These are phyloP conservation scores for Eleginops maclovinus DNA, from an alignment of 2,113 vertebrate genomes.

Conservation along the genomic window DNA sequence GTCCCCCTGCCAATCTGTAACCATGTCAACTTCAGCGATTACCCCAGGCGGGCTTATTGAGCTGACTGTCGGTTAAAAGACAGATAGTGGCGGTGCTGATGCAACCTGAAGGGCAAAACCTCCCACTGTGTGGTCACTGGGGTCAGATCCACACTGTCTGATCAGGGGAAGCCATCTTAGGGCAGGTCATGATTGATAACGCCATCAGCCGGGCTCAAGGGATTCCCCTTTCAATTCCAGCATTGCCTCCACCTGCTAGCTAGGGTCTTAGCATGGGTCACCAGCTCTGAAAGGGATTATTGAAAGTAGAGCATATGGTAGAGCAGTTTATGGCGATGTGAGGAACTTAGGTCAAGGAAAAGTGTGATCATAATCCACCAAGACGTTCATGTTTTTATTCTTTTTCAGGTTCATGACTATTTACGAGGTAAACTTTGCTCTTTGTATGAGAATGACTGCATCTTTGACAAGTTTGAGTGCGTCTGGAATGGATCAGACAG, in stretches of 20 bases:
- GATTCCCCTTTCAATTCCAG: slow-evolving; percentile 58
- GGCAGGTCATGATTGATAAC: slow-evolving; percentile 74
- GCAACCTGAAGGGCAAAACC: slow-evolving; percentile 65
- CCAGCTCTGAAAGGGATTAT: slow-evolving; percentile 64
- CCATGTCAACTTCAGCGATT: slow-evolving; percentile 55
- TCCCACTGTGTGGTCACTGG: slow-evolving; percentile 63
- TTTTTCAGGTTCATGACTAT: slow-evolving; percentile 93
- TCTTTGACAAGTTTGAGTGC: slow-evolving; percentile 98
- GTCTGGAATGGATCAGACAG: slow-evolving; percentile 98
- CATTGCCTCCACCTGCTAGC: slow-evolving; percentile 60
- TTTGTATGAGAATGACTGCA: slow-evolving; percentile 97
- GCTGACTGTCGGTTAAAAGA: slow-evolving; percentile 53
- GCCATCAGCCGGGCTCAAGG: slow-evolving; percentile 62
- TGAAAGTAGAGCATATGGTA: slow-evolving; percentile 64
- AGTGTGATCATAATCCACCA: slow-evolving; percentile 2
- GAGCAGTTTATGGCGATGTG: slow-evolving; percentile 32
- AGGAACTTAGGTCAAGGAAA: slow-evolving; percentile 7
- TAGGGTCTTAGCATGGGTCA: slow-evolving; percentile 62
- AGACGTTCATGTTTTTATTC: background rate
- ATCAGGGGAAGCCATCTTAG: slow-evolving; percentile 62
- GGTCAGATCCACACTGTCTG: slow-evolving; percentile 65
- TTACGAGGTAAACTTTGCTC: slow-evolving; percentile 96
- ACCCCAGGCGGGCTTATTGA: slow-evolving; percentile 65
- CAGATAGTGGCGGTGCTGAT: slow-evolving; percentile 46
- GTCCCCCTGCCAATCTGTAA: slow-evolving; percentile 58